phyloP scores from a whole-genome alignment of 1,140 invertebrate genomes.

The Lethrus apterus region DNA sequence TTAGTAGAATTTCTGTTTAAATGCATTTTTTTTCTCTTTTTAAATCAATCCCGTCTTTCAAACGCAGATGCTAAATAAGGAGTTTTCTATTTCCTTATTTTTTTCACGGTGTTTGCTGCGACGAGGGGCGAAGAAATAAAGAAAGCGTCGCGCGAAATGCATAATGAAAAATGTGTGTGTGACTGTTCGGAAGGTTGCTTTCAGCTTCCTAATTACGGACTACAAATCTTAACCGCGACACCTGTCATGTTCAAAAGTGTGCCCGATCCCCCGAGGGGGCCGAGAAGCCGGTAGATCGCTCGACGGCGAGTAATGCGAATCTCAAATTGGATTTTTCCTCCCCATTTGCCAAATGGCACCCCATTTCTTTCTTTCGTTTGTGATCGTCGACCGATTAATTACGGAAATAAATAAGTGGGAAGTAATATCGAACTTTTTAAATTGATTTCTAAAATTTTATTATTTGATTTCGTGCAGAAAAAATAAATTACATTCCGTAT shows the following conservation, averaged over 20 bases:
- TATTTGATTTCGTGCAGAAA: too few relatives aligned
- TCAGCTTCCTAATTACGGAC: slow-evolving; percentile 28
- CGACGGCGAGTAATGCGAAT: slow-evolving; percentile 21
- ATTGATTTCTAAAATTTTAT: too few relatives aligned
- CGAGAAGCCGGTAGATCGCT: neutral
- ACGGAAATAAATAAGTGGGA: too few relatives aligned
- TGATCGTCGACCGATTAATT: too few relatives aligned
- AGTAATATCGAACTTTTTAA: too few relatives aligned
- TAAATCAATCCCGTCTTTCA: neutral
- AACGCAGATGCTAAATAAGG: slow-evolving; percentile 6
- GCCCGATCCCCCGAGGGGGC: too few relatives aligned
- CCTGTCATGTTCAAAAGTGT: slow-evolving; percentile 24
- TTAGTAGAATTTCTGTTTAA: too few relatives aligned
- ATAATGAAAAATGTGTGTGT: slow-evolving; percentile 26
- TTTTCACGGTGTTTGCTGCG: too few relatives aligned
- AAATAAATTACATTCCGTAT: too few relatives aligned
- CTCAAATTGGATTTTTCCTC: slow-evolving; percentile 29
- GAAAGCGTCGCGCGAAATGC: slow-evolving; percentile 16
- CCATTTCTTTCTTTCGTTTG: too few relatives aligned
- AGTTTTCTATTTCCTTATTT: too few relatives aligned
- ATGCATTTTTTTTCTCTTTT: too few relatives aligned
- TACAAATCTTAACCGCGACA: slow-evolving; percentile 29
- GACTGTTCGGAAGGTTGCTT: slow-evolving; percentile 25
- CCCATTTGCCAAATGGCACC: slow-evolving; percentile 21
- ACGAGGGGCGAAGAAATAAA: neutral